These are phyloP conservation scores for Rutpela maculata DNA, from an alignment of 2,888 invertebrate genomes.

Conservation along the genomic window DNA sequence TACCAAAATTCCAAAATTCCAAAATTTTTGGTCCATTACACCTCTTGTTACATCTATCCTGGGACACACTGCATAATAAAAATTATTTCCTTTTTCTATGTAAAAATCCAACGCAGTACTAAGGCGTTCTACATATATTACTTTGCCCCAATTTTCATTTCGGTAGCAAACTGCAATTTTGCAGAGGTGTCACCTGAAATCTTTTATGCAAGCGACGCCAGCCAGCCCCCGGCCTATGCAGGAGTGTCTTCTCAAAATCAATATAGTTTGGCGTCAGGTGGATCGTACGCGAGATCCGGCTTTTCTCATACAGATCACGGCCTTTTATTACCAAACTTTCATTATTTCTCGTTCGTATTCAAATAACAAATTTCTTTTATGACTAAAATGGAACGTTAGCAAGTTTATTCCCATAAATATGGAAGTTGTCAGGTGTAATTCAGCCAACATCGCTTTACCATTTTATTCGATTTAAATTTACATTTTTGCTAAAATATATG, in stretches of 20 bases:
- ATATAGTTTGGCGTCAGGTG: slow-evolving; percentile 67
- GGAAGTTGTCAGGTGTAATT: slow-evolving; percentile 61
- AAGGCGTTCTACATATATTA: too few relatives aligned
- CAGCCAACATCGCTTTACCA: slow-evolving; percentile 59
- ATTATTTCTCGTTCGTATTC: slow-evolving; percentile 71
- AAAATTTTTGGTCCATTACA: too few relatives aligned
- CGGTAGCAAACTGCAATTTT: not conserved
- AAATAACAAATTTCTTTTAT: slow-evolving; percentile 71
- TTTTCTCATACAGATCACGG: slow-evolving; percentile 67
- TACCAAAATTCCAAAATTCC: too few relatives aligned
- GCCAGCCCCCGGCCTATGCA: slow-evolving; percentile 15
- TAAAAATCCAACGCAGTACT: too few relatives aligned
- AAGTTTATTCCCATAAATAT: slow-evolving; percentile 64
- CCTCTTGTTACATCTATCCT: too few relatives aligned
- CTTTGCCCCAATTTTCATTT: too few relatives aligned
- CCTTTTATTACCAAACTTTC: slow-evolving; percentile 69
- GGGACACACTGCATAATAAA: too few relatives aligned
- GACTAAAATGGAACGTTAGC: slow-evolving; percentile 61
- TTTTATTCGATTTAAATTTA: slow-evolving; percentile 60
- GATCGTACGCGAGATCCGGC: slow-evolving; percentile 67
- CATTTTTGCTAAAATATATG: slow-evolving; percentile 33
- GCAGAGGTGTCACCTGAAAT: not conserved
- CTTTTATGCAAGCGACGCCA: not conserved
- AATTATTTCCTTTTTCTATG: too few relatives aligned
- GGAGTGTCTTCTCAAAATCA: slow-evolving; percentile 59